phyloP scores from a whole-genome alignment of 53 echinoderm and acorn worm genomes.

The Paracentrotus lividus region DNA sequence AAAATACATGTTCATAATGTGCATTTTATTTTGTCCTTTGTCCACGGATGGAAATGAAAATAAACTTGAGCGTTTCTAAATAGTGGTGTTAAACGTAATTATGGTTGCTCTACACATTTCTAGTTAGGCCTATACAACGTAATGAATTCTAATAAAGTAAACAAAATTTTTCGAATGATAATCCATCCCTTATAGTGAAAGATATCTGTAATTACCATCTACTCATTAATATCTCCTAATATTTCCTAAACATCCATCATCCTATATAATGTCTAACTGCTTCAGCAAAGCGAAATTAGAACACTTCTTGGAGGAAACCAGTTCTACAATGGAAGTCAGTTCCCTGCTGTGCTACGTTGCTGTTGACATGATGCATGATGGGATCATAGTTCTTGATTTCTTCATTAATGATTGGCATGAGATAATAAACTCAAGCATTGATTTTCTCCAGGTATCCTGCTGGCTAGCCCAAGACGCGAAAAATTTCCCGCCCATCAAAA shows the following conservation, averaged over 20 bases:
- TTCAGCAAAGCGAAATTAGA: not conserved
- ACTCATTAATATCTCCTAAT: too few relatives aligned
- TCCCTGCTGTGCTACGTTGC: not conserved
- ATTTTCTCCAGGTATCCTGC: constrained; percentile 58
- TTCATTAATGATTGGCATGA: constrained; percentile 53
- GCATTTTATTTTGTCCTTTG: too few relatives aligned
- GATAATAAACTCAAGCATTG: constrained; percentile 59
- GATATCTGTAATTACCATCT: too few relatives aligned
- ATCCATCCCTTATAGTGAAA: too few relatives aligned
- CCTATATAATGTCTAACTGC: not conserved
- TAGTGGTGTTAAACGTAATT: too few relatives aligned
- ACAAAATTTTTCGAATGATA: too few relatives aligned
- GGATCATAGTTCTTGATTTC: constrained; percentile 43
- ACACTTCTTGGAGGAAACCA: not conserved
- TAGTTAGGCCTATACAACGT: too few relatives aligned
- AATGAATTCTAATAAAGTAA: too few relatives aligned
- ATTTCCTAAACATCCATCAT: not conserved
- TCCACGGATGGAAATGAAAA: too few relatives aligned
- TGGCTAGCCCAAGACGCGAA: constrained; percentile 27
- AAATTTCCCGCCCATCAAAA: constrained; percentile 63
- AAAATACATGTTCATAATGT: too few relatives aligned
- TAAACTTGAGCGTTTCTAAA: too few relatives aligned
- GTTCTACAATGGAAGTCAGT: not conserved
- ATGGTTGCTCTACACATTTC: too few relatives aligned
- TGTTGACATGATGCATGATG: constrained; percentile 38